phyloP scores from a whole-genome alignment of 2,888 invertebrate genomes.

The Ophion ventricosus region DNA sequence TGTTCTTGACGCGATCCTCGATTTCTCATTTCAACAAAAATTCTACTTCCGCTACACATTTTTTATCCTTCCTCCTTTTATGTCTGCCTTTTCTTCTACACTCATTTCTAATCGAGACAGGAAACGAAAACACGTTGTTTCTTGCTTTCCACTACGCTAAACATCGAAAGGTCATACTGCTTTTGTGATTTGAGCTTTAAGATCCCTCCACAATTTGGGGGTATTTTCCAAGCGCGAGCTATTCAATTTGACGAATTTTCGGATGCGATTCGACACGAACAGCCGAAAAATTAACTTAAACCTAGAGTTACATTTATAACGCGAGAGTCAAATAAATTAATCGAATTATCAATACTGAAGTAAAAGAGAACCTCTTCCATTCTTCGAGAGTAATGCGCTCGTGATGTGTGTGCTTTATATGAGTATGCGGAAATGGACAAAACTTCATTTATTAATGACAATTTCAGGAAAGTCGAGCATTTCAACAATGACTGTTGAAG shows the following conservation, averaged over 20 bases:
- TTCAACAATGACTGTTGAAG: neutral
- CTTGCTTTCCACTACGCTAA: conserved; percentile 14
- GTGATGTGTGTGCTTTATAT: conserved; percentile 21
- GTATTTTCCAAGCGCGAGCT: neutral
- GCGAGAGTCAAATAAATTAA: conserved; percentile 59
- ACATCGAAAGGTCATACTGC: conserved; percentile 36
- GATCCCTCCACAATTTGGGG: neutral
- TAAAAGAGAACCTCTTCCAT: conserved; percentile 37
- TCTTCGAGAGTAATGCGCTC: conserved; percentile 44
- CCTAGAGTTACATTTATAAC: conserved; percentile 5
- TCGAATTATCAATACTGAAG: conserved; percentile 51
- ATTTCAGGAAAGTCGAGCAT: neutral
- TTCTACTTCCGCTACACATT: neutral
- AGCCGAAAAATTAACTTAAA: conserved; percentile 40
- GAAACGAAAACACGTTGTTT: conserved; percentile 41
- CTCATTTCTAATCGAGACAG: conserved; percentile 34
- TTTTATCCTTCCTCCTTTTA: neutral
- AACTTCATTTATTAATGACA: neutral
- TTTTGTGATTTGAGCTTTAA: conserved; percentile 32
- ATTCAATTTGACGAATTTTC: conserved; percentile 14
- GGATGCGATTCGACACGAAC: conserved; percentile 47
- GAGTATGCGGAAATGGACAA: conserved; percentile 6
- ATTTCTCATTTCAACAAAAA: neutral
- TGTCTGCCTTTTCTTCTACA: neutral
- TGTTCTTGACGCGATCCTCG: neutral